phyloP scores from a whole-genome alignment of 2,113 vertebrate genomes.

The Zonotrichia leucophrys region DNA sequence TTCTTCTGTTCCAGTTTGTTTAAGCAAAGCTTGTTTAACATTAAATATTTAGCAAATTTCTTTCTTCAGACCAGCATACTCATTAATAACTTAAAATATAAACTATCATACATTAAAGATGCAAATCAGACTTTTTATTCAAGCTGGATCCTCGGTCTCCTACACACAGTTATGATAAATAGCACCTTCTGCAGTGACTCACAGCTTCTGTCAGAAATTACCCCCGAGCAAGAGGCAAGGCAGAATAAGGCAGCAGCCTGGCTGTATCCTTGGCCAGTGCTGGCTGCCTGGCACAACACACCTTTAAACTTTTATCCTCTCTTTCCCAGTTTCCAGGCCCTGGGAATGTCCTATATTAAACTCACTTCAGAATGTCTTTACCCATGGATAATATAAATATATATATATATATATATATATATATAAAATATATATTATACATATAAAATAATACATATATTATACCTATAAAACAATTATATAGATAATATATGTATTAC shows the following conservation, averaged over 20 bases:
- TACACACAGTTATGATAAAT: slow-evolving; percentile 6
- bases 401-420: no score
- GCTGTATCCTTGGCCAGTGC: neutral
- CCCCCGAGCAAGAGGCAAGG: neutral
- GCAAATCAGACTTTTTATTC: slow-evolving; percentile 61
- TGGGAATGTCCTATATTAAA: neutral
- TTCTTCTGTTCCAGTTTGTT: slow-evolving; percentile 57
- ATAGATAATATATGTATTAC: no score
- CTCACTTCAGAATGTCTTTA: neutral
- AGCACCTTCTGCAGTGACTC: slow-evolving; percentile 27
- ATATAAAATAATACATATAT: no score
- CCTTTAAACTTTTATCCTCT: neutral
- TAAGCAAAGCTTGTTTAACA: slow-evolving; percentile 62
- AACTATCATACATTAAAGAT: slow-evolving; percentile 52
- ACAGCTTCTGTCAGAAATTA: neutral
- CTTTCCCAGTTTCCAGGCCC: neutral
- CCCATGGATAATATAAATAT: accelerated
- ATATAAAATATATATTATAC: no score
- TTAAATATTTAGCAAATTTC: slow-evolving; percentile 73
- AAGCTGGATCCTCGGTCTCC: slow-evolving; percentile 7
- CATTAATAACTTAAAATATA: slow-evolving; percentile 71
- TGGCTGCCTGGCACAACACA: neutral
- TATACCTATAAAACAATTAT: neutral
- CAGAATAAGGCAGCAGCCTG: neutral
- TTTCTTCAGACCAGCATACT: slow-evolving; percentile 60